A percentile compares a stretch with the other conserved stretches of the same genome.
These are phyloP conservation scores for Blennius ocellaris DNA, from an alignment of 2,113 vertebrate genomes.

Conservation along the genomic window DNA sequence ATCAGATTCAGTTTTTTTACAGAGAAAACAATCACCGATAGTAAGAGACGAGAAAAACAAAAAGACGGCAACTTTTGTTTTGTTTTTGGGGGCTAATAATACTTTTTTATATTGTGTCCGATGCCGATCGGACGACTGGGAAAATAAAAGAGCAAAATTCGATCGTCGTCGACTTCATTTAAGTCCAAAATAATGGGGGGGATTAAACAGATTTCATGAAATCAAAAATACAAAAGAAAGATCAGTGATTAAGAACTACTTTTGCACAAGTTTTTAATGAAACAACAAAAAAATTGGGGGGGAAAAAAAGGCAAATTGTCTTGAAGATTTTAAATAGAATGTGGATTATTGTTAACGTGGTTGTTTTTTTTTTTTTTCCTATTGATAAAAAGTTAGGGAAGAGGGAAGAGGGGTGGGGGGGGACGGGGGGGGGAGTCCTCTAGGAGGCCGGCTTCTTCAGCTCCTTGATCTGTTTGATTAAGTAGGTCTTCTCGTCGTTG, in stretches of 20 bases:
- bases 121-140: neutral
- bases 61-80: neutral
- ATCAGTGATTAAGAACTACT: conserved; percentile 76
- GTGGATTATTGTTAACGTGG: conserved; percentile 62
- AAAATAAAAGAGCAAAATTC: neutral
- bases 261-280: conserved; percentile 64
- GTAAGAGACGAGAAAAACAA: neutral
- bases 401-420: conserved; percentile 23
- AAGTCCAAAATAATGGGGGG: conserved; percentile 35
- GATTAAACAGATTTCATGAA: conserved; percentile 11
- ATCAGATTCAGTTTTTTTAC: neutral
- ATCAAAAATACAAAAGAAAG: conserved; percentile 47
- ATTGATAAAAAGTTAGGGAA: conserved; percentile 73
- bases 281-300: conserved; percentile 67
- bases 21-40: neutral
- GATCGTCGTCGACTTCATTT: conserved; percentile 40
- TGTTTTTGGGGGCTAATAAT: no score
- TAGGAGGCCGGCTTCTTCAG: conserved; percentile 95
- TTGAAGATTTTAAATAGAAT: conserved; percentile 77
- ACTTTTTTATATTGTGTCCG: no score
- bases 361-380: conserved; percentile 67
- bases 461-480: conserved; percentile 99
- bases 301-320: conserved; percentile 59
- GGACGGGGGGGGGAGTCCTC: conserved; percentile 50
- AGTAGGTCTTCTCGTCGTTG: conserved; percentile 98